Evolutionary conservation across 2,888 invertebrate species (phyloP).

Genomic region (Biston betularia): DNA sequence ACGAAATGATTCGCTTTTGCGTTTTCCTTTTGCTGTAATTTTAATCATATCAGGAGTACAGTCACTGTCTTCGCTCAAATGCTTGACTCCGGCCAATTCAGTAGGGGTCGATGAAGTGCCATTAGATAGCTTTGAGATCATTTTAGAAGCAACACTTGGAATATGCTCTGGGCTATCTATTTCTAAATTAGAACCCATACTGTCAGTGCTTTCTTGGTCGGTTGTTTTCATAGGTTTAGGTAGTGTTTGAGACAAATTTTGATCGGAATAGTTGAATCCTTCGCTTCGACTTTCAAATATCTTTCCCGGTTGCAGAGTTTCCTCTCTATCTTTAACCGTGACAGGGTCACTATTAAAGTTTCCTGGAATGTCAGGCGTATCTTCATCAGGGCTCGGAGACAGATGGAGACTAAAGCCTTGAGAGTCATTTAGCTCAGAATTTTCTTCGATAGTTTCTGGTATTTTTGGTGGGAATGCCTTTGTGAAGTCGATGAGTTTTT

Average conservation of each 20-base stretch:
- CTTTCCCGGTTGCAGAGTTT: conserved; percentile 61
- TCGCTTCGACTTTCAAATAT: conserved; percentile 66
- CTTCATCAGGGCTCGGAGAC: conserved; percentile 67
- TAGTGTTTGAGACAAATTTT: conserved; percentile 60
- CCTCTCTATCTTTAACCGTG: conserved; percentile 60
- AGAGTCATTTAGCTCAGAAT: conserved; percentile 72
- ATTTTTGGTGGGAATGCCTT: conserved; percentile 62
- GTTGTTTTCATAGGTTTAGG: conserved; percentile 67
- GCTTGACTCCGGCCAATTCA: conserved; percentile 58
- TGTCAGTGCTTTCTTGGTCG: conserved; percentile 80
- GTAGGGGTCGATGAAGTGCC: conserved; percentile 80
- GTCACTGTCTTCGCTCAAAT: conserved; percentile 62
- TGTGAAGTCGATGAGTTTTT: conserved; percentile 61
- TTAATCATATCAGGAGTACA: conserved; percentile 75
- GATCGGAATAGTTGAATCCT: conserved; percentile 67
- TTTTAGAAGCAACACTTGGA: conserved; percentile 71
- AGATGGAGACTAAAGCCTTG: conserved; percentile 74
- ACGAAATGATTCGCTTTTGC: conserved; percentile 74
- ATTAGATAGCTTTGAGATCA: conserved; percentile 80
- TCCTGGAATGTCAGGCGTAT: conserved; percentile 45
- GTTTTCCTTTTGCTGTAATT: conserved; percentile 63
- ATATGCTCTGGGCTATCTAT: conserved; percentile 74
- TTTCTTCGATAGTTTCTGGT: conserved; percentile 67
- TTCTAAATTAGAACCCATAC: conserved; percentile 58
- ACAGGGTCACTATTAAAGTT: conserved; percentile 69